Evolutionary conservation across 37 sponge, comb jelly and placozoan species (phyloP), one percentile per base, ranked within the genome.

Genomic region (Chondrilla cf. caribensis): DNA sequence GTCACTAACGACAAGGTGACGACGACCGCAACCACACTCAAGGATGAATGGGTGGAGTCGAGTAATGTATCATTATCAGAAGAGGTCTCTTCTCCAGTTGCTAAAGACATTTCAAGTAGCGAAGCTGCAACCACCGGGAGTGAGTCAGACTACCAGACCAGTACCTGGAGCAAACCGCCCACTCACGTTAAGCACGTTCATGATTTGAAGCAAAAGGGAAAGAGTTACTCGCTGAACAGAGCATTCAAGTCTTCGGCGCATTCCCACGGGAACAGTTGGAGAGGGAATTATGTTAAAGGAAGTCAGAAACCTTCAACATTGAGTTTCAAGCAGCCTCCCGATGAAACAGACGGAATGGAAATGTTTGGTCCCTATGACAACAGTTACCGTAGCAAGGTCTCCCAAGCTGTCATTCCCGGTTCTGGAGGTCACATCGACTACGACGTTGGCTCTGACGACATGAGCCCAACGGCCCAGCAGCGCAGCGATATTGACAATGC

Each of bases 391-490:
- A 73, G 76, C 24, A 73, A 73, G 76, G 44, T 38, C 3, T 29
- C 29, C 29, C 64, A n/a, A 62, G 64, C 28, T 35, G 71, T 8
- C 71, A 32, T 38, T 11, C 29, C 8, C 25, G 42, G 43, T 40
- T 8, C 44, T 25, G 24, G 38, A 11, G 76, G 76, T 7, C 76
- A 73, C 41, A 39, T 73, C 36, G 76, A 73, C 76, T 73, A 73
- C 25, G 76, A 73, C 6, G 25, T 73, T 39, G 44, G 25, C 21
- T 38, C 43, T 5, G 76, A 73, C 25, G 76, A 73, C 44, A 73
- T 73, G 76, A 73, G 76, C 14, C 76, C 76, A 17, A 73, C 76
- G 21, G 76, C 76, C 8, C 76, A 73, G 76, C 38, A 73, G 44
- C 41, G 44, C 21, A 4, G 24, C 18, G 76, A 31, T 0, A 5